Percentiles rank a stretch among this genome's conserved stretches.
Evolutionary conservation across 2,888 invertebrate genomes (phyloP).

Genomic region (Brenthis daphne): DNA sequence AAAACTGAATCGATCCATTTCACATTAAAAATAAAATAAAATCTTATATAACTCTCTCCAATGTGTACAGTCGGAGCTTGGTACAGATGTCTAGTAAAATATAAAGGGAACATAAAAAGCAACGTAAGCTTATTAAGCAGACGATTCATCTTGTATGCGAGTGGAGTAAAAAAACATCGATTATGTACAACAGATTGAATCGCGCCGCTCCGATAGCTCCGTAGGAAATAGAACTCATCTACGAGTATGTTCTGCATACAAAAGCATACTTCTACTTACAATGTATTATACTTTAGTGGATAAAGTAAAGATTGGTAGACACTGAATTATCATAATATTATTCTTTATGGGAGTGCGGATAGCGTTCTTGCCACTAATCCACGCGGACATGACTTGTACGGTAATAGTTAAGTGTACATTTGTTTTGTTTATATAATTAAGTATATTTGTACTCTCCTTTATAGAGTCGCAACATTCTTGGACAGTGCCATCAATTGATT

Average conservation of each 20-base stretch:
- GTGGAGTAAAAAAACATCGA: conserved; percentile 26
- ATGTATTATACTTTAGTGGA: not conserved
- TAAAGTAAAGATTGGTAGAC: not conserved
- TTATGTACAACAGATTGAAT: conserved; percentile 40
- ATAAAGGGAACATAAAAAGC: conserved; percentile 14
- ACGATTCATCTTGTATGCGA: conserved; percentile 5
- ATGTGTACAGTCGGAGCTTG: not conserved
- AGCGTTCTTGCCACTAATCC: no score
- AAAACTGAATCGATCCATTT: no score
- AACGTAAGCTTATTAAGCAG: conserved; percentile 14
- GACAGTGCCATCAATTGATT: no score
- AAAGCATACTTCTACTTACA: not conserved
- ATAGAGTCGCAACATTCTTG: no score
- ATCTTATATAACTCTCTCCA: not conserved
- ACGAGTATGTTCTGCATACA: conserved; percentile 17
- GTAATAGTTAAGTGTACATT: no score
- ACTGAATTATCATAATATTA: no score
- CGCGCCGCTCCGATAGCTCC: conserved; percentile 36
- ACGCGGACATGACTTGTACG: no score
- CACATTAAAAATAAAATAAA: not conserved
- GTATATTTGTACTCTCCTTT: no score
- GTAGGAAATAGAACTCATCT: conserved; percentile 32
- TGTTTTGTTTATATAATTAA: no score
- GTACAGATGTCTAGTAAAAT: not conserved
- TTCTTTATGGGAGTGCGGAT: no score